Evolutionary conservation across 2,888 invertebrate species (phyloP).

Genomic region (Rotaria sp.): DNA sequence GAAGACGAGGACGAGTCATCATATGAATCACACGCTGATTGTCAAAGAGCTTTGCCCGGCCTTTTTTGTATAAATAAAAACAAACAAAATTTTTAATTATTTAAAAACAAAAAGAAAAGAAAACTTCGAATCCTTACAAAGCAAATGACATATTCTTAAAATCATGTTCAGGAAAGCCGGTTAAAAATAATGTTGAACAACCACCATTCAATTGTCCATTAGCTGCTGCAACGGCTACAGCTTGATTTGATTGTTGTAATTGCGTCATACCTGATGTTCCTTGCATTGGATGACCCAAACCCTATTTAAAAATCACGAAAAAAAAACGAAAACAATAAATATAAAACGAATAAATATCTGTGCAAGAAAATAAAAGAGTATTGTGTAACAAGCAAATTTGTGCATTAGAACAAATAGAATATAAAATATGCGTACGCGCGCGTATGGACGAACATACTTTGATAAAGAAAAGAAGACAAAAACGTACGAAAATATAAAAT

Average conservation of each 20-base stretch:
- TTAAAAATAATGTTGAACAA: conserved; percentile 24
- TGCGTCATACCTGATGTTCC: conserved; percentile 4
- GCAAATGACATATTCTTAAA: conserved; percentile 11
- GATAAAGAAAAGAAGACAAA: background rate
- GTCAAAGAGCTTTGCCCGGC: conserved; percentile 24
- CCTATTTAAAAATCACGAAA: background rate
- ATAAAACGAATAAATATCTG: background rate
- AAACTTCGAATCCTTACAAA: background rate
- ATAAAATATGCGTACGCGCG: background rate
- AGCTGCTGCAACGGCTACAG: background rate
- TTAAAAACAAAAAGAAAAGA: background rate
- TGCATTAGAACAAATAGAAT: conserved; percentile 6
- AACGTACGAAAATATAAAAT: background rate
- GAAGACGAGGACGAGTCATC: background rate
- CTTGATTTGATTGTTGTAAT: conserved; percentile 17
- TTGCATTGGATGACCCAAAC: conserved; percentile 29
- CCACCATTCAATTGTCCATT: conserved; percentile 14
- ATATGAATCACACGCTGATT: conserved; percentile 30
- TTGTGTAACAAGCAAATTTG: conserved; percentile 13
- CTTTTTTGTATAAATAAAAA: background rate
- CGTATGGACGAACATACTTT: background rate
- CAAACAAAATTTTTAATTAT: background rate
- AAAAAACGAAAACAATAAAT: background rate
- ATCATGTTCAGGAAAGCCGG: conserved; percentile 20
- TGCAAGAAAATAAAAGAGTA: background rate